A percentile compares a stretch with the other conserved stretches of the same genome.
Conservation (phyloP, 2,113 vertebrate genomes). For the Phocoena phocoena region DNA sequence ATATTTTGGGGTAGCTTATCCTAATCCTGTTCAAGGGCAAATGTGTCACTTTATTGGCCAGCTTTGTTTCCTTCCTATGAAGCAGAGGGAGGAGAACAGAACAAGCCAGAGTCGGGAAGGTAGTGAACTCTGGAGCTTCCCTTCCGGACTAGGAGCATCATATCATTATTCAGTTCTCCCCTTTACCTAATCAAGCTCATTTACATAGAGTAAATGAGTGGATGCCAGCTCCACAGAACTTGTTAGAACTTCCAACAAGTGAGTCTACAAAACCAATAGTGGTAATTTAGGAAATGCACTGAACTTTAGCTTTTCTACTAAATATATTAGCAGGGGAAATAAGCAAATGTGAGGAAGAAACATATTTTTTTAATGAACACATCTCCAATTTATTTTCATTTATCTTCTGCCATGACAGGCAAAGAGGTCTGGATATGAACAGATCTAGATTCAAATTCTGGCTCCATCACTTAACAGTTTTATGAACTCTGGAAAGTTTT, state of each 20-base stretch:
- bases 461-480: not conserved
- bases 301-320: not conserved
- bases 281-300: not conserved
- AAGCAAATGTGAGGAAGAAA: not conserved
- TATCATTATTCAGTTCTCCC: not conserved
- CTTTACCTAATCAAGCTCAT: not conserved
- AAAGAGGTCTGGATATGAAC: not conserved
- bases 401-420: not conserved
- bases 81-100: not conserved
- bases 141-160: not conserved
- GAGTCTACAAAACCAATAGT: not conserved
- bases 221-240: not conserved
- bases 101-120: not conserved
- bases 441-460: conserved; percentile 33
- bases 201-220: not conserved
- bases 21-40: not conserved
- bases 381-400: conserved; percentile 1
- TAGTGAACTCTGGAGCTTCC: not conserved
- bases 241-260: not conserved
- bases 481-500: not conserved
- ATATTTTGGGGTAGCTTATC: not conserved
- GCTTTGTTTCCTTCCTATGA: not conserved
- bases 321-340: not conserved
- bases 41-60: not conserved
- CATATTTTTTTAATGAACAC: not conserved